Conservation (phyloP, 2,888 invertebrate genomes). For the Cheilosia soror region DNA sequence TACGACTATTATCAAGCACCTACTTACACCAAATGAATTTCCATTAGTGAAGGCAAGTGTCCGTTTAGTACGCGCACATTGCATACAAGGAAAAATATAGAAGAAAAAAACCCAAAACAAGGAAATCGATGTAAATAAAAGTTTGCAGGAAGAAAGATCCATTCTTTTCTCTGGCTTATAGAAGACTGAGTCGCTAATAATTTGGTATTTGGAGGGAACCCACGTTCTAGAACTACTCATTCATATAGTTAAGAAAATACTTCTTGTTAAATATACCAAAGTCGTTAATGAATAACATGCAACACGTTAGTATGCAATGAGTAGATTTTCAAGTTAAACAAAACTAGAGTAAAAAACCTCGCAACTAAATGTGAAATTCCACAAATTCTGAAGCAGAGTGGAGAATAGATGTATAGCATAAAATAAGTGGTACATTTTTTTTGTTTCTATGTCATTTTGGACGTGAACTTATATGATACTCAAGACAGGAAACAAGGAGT, state of each 20-base stretch:
- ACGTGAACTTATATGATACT: too few relatives aligned
- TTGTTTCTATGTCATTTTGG: too few relatives aligned
- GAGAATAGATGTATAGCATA: too few relatives aligned
- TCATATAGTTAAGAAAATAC: too few relatives aligned
- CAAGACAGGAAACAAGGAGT: too few relatives aligned
- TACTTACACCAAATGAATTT: constrained; percentile 64
- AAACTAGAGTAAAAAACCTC: not conserved
- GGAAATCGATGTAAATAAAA: not conserved
- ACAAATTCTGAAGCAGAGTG: too few relatives aligned
- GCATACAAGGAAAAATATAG: not conserved
- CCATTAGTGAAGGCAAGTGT: constrained; percentile 60
- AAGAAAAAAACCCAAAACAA: not conserved
- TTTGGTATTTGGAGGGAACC: not conserved
- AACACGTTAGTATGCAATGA: not conserved
- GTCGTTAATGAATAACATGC: not conserved
- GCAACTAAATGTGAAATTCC: too few relatives aligned
- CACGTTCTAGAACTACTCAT: not conserved
- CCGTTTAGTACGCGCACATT: constrained; percentile 34
- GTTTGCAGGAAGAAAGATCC: constrained; percentile 6
- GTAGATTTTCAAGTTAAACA: not conserved
- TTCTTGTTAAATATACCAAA: too few relatives aligned
- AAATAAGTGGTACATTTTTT: too few relatives aligned
- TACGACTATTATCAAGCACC: not conserved
- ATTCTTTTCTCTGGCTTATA: constrained; percentile 23
- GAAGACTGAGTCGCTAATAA: constrained; percentile 16